Conservation (phyloP, 2,113 vertebrate genomes). For the Pelvicachromis taeniatus region DNA sequence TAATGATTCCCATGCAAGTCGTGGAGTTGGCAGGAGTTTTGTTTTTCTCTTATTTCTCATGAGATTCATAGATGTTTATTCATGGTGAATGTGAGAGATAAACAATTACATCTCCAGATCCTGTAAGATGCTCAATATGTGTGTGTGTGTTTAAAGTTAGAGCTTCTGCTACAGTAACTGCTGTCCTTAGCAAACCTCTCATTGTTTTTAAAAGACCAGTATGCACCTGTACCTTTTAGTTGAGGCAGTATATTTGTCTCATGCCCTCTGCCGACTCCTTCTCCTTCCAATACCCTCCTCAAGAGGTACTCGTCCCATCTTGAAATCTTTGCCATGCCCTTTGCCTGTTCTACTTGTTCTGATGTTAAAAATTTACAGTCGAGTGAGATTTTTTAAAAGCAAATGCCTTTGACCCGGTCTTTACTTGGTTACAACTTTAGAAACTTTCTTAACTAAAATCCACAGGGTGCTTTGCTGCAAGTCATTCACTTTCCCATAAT, state of each 20-base stretch:
- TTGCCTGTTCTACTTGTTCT: neutral
- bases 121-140: neutral
- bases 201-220: neutral
- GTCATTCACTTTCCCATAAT: neutral
- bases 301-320: neutral
- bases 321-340: neutral
- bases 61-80: neutral
- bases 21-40: neutral
- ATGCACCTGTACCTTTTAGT: neutral
- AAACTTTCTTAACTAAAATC: neutral
- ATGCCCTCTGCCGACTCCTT: neutral
- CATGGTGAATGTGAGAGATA: neutral
- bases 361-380: neutral
- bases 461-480: neutral
- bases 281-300: neutral
- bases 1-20: neutral
- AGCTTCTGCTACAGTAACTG: neutral
- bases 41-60: neutral
- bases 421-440: neutral
- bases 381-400: neutral
- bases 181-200: neutral
- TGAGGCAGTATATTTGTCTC: neutral
- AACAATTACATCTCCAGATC: neutral
- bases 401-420: neutral
- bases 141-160: neutral